Evolutionary conservation across 2,113 vertebrate species (phyloP).

Genomic region (Heloderma charlesbogerti): DNA sequence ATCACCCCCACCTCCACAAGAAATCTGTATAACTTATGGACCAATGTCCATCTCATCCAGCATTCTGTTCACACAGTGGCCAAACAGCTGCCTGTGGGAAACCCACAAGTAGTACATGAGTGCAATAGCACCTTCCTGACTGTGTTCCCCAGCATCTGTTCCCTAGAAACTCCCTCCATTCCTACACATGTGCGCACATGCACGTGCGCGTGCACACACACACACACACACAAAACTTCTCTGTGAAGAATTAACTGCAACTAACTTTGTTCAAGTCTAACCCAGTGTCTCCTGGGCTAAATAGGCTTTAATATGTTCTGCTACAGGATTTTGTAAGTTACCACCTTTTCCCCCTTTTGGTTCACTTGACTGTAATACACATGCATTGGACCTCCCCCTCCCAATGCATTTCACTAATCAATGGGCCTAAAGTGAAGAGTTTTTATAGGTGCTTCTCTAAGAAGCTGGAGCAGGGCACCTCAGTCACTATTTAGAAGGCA

Average conservation of each 20-base stretch:
- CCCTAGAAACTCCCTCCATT: too few species aligned
- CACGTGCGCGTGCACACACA: too few species aligned
- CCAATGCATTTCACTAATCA: background rate
- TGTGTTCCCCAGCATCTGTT: too few species aligned
- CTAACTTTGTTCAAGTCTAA: background rate
- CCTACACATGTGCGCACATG: too few species aligned
- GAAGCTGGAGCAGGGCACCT: conserved; percentile 20
- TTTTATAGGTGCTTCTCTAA: conserved; percentile 22
- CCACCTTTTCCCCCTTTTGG: too few species aligned
- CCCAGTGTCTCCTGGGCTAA: background rate
- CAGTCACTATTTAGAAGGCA: conserved; percentile 11
- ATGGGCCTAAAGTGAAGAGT: background rate
- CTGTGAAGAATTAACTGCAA: background rate
- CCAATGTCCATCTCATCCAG: background rate
- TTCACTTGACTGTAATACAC: background rate
- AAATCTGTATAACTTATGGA: background rate
- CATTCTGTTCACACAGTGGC: too few species aligned
- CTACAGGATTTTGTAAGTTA: background rate
- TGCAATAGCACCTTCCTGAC: too few species aligned
- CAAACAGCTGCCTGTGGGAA: too few species aligned
- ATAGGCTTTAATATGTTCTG: background rate
- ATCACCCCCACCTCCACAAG: too few species aligned
- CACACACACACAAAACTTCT: background rate
- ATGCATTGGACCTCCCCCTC: background rate
- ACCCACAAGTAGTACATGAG: too few species aligned